These are phyloP conservation scores for Podarcis lilfordi DNA, from an alignment of 2,797 vertebrate species.

Conservation along the genomic window DNA sequence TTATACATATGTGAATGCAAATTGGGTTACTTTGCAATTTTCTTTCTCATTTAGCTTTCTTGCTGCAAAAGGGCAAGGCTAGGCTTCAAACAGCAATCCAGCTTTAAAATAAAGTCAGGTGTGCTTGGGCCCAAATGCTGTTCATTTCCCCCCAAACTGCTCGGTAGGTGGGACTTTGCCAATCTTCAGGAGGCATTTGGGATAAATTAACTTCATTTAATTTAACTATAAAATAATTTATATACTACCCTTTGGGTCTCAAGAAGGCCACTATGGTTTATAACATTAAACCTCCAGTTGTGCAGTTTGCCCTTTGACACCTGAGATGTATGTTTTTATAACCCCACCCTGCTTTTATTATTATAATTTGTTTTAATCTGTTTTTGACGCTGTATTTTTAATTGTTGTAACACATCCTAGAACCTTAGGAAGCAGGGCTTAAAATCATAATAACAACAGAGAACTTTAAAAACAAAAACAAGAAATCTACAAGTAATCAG, in stretches of 20 bases:
- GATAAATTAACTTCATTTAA: too few relatives aligned
- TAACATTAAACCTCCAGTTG: neutral
- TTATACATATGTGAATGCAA: neutral
- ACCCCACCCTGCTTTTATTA: too few relatives aligned
- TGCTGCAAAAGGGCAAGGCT: neutral
- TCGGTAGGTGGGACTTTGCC: neutral
- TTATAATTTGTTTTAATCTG: too few relatives aligned
- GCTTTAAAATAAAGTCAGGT: neutral
- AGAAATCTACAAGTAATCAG: neutral
- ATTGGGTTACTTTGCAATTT: neutral
- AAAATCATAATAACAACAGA: neutral
- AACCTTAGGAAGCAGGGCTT: too few relatives aligned
- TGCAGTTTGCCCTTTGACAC: too few relatives aligned
- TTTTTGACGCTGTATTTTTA: too few relatives aligned
- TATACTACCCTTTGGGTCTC: neutral
- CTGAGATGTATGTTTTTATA: too few relatives aligned
- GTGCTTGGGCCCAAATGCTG: neutral
- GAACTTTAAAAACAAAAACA: neutral
- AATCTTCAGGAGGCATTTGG: neutral
- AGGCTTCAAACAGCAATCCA: neutral
- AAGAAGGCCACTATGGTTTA: neutral
- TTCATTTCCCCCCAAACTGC: neutral
- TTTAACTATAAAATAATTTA: neutral
- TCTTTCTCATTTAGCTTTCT: neutral
- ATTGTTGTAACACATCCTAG: too few relatives aligned